Evolutionary conservation across 2,113 vertebrate genomes (phyloP).

Genomic region (Seriola dumerili): DNA sequence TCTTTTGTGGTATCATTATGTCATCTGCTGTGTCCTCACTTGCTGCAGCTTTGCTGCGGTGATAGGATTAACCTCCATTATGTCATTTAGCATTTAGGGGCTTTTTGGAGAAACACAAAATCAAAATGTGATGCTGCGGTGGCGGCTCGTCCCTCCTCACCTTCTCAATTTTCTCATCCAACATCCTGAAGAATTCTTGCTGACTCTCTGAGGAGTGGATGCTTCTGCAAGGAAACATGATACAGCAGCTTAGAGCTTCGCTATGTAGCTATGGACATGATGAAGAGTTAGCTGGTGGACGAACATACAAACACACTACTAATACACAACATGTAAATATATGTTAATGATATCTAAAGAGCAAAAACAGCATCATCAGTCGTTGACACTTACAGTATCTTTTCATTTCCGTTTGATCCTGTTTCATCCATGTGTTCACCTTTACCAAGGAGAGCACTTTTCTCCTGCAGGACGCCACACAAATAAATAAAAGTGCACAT

Average conservation of each 20-base stretch:
- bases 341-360: neutral
- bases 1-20: slow-evolving; percentile 30
- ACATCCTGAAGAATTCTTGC: slow-evolving; percentile 98
- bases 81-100: slow-evolving; percentile 12
- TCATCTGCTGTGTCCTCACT: slow-evolving; percentile 54
- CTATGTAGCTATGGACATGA: neutral
- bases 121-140: neutral
- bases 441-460: slow-evolving; percentile 81
- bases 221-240: slow-evolving; percentile 82
- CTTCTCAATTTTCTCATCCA: slow-evolving; percentile 99
- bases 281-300: neutral
- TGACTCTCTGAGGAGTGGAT: slow-evolving; percentile 99
- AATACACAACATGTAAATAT: neutral
- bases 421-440: slow-evolving; percentile 69
- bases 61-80: slow-evolving; percentile 53
- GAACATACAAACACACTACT: neutral
- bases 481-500: neutral
- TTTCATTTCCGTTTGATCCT: slow-evolving; percentile 77
- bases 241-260: neutral
- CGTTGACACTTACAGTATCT: slow-evolving; percentile 80
- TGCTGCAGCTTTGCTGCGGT: slow-evolving; percentile 42
- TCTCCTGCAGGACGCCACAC: slow-evolving; percentile 75
- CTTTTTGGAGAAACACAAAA: slow-evolving; percentile 11
- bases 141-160: slow-evolving; percentile 76
- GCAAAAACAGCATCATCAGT: neutral